A percentile compares a stretch with the other conserved stretches of the same genome.
Conservation (phyloP, 1,140 invertebrate genomes). For the Schlechtendalia chinensis region DNA sequence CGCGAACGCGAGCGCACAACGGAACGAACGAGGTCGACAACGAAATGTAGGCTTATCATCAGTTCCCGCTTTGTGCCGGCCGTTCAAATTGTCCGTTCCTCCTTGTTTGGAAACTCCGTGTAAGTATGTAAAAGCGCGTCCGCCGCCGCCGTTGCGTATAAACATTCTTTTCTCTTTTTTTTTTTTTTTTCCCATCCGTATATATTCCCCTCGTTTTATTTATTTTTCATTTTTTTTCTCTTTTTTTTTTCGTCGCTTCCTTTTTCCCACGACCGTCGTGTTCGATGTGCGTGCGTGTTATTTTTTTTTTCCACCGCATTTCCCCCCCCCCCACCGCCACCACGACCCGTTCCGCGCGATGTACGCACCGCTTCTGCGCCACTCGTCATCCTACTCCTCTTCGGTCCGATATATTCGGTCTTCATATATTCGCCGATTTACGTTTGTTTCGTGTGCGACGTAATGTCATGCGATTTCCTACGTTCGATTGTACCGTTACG, state of each 20-base stretch:
- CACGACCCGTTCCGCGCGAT: no score
- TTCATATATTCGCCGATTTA: background rate
- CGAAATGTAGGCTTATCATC: constrained; percentile 49
- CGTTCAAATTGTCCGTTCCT: constrained; percentile 49
- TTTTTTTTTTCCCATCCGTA: background rate
- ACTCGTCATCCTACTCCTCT: no score
- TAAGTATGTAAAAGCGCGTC: constrained; percentile 45
- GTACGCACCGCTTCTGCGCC: background rate
- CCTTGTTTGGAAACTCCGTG: constrained; percentile 49
- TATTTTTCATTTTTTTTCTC: constrained; percentile 23
- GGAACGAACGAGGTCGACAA: constrained; percentile 48
- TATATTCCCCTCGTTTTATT: constrained; percentile 6
- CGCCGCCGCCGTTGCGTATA: constrained; percentile 12
- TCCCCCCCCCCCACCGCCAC: background rate
- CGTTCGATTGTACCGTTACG: no score
- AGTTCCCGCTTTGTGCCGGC: constrained; percentile 49
- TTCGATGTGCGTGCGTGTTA: background rate
- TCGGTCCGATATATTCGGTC: no score
- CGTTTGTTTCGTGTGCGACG: no score
- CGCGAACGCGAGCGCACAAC: constrained; percentile 46
- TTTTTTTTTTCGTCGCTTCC: background rate
- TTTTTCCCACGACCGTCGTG: background rate
- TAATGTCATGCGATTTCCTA: no score
- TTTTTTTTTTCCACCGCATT: background rate
- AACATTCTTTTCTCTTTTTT: constrained; percentile 12